Conservation (phyloP, 2,797 vertebrate genomes). For the Chelonia mydas region DNA sequence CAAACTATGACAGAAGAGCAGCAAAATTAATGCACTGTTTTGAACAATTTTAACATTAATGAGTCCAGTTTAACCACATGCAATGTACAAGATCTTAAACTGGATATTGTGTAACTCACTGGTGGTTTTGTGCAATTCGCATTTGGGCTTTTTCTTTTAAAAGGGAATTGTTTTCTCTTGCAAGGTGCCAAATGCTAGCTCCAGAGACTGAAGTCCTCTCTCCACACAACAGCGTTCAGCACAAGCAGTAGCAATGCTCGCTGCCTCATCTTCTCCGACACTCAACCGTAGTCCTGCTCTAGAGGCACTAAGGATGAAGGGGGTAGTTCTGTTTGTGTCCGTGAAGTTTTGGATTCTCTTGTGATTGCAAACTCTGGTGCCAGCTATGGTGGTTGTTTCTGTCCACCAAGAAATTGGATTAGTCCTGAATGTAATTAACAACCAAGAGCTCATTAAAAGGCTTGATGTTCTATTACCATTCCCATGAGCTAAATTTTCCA, state of each 20-base stretch:
- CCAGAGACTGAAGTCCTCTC: neutral
- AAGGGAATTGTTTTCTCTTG: slow-evolving; percentile 9
- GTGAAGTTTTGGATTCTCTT: neutral
- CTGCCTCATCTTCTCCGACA: fast-evolving
- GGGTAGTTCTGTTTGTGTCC: neutral
- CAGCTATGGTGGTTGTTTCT: neutral
- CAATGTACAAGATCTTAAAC: slow-evolving; percentile 57
- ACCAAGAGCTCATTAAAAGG: neutral
- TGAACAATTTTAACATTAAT: slow-evolving; percentile 53
- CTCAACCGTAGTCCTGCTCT: fast-evolving
- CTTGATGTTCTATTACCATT: neutral
- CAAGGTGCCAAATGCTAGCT: slow-evolving; percentile 5
- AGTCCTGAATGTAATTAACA: neutral
- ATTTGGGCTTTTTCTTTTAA: slow-evolving; percentile 10
- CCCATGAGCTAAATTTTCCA: neutral
- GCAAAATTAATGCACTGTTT: slow-evolving; percentile 51
- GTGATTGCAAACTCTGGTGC: neutral
- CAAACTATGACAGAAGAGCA: slow-evolving; percentile 55
- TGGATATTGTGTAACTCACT: slow-evolving; percentile 41
- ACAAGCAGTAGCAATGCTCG: neutral
- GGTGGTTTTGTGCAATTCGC: slow-evolving; percentile 49
- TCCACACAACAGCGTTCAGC: neutral
- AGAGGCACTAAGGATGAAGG: neutral
- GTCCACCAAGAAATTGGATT: neutral
- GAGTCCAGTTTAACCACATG: slow-evolving; percentile 36